phyloP scores from a whole-genome alignment of 2,797 vertebrate genomes.

The Xenentodon cancila region DNA sequence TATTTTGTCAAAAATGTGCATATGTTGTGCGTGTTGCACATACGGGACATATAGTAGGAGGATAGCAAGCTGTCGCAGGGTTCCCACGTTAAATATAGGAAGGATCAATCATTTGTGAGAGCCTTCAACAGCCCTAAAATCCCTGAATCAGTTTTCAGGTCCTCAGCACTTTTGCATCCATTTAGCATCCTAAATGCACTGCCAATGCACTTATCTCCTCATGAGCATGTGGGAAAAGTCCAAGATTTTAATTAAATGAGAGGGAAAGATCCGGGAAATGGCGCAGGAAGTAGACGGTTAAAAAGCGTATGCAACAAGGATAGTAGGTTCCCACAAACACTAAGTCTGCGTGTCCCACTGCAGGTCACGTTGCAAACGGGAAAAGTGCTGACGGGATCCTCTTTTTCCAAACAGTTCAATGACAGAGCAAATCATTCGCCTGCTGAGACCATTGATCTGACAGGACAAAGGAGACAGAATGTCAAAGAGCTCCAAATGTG shows the following conservation, averaged over 20 bases:
- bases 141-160: conserved; percentile 24
- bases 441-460: conserved; percentile 30
- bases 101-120: conserved; percentile 13
- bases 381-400: conserved; percentile 41
- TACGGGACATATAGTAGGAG: conserved; percentile 57
- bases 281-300: not conserved
- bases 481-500: not conserved
- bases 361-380: conserved; percentile 57
- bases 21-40: conserved; percentile 40
- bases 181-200: not conserved
- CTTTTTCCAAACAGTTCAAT: conserved; percentile 49
- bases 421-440: conserved; percentile 39
- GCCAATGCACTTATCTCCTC: conserved; percentile 3
- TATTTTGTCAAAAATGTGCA: conserved; percentile 48
- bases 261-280: not conserved
- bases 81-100: conserved; percentile 44
- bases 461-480: conserved; percentile 9
- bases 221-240: not conserved
- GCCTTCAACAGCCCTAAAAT: not conserved
- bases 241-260: not conserved
- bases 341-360: conserved; percentile 26
- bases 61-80: conserved; percentile 57
- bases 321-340: conserved; percentile 24
- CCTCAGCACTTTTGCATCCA: not conserved
- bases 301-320: conserved; percentile 1